Conservation (phyloP, 2,888 invertebrate genomes). For the Gortyna flavago region DNA sequence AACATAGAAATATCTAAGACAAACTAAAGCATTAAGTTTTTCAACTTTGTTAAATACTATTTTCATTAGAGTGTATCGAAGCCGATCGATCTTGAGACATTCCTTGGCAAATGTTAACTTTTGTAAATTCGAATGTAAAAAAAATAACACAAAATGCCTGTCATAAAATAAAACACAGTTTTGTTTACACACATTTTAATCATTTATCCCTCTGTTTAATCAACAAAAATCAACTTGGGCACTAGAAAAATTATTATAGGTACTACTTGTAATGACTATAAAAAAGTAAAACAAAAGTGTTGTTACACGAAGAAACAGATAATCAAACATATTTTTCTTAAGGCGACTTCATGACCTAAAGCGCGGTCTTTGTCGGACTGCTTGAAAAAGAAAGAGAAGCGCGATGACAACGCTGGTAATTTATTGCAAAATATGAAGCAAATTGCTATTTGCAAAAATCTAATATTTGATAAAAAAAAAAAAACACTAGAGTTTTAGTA, state of each 20-base stretch:
- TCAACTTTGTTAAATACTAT: constrained; percentile 41
- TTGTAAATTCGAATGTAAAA: not conserved
- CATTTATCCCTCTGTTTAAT: not conserved
- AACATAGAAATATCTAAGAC: not conserved
- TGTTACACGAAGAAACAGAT: not conserved
- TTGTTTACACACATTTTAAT: constrained; percentile 5
- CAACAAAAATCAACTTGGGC: not conserved
- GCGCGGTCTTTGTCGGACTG: too few relatives aligned
- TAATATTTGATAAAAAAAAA: too few relatives aligned
- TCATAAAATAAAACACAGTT: too few relatives aligned
- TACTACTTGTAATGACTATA: not conserved
- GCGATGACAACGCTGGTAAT: too few relatives aligned
- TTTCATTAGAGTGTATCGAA: constrained; percentile 34
- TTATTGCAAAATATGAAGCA: too few relatives aligned
- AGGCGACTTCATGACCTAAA: too few relatives aligned
- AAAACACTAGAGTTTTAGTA: too few relatives aligned
- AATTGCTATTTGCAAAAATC: too few relatives aligned
- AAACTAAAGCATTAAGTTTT: constrained; percentile 13
- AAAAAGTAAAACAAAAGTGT: not conserved
- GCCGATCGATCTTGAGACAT: constrained; percentile 18
- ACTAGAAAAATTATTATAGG: too few relatives aligned
- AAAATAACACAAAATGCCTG: too few relatives aligned
- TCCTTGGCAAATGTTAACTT: constrained; percentile 19
- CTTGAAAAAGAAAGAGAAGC: too few relatives aligned
- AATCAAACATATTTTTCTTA: not conserved